phyloP scores from a whole-genome alignment of 2,113 vertebrate species.

The Ellobius talpinus region DNA sequence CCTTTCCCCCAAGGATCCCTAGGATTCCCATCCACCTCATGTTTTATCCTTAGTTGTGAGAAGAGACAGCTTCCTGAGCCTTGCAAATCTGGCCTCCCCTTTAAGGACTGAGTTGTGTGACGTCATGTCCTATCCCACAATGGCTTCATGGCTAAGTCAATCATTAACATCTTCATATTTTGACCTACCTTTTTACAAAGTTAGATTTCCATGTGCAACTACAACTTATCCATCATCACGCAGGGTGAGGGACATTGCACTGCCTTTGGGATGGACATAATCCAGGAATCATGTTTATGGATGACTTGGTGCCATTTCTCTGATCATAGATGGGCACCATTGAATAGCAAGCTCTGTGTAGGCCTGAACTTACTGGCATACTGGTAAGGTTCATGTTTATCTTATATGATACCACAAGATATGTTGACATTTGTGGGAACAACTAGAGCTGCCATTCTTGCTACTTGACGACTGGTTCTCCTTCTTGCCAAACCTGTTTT shows the following conservation, averaged over 20 bases:
- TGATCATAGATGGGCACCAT: not conserved
- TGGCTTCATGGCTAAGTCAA: not conserved
- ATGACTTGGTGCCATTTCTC: not conserved
- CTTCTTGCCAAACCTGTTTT: not conserved
- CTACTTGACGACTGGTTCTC: not conserved
- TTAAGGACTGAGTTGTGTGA: not conserved
- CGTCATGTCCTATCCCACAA: not conserved
- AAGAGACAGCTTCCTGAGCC: not conserved
- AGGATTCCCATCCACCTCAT: not conserved
- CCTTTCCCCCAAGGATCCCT: not conserved
- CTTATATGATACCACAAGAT: not conserved
- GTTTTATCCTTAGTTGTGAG: not conserved
- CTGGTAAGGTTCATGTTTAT: not conserved
- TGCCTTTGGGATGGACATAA: not conserved
- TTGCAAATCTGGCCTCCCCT: not conserved
- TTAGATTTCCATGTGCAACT: not conserved
- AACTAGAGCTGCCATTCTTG: not conserved
- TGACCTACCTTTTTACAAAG: not conserved
- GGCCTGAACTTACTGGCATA: not conserved
- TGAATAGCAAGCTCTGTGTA: not conserved
- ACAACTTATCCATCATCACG: not conserved
- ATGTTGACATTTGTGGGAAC: not conserved
- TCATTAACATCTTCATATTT: not conserved
- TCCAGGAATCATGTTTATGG: not conserved
- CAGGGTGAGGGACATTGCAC: too few relatives aligned